Percentiles rank a stretch among this genome's conserved stretches.
Evolutionary conservation across 2,888 invertebrate genomes (phyloP).

Genomic region (Caenorhabditis wallacei): DNA sequence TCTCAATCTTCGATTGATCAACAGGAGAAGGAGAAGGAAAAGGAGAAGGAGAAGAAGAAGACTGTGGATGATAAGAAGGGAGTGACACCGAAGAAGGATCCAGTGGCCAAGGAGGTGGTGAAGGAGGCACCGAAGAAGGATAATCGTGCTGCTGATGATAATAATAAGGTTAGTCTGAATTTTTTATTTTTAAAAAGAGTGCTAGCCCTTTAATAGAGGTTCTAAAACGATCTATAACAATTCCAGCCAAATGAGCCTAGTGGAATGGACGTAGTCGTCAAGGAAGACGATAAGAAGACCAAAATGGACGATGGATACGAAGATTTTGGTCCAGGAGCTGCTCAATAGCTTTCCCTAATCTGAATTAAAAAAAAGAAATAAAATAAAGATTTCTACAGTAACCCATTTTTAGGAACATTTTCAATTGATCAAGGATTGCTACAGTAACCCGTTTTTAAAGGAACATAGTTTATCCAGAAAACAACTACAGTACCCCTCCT

Average conservation of each 20-base stretch:
- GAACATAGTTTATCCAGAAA: too few relatives aligned
- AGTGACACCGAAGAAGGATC: neutral
- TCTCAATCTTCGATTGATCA: slow-evolving; percentile 3
- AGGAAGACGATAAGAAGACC: slow-evolving; percentile 22
- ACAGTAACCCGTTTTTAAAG: too few relatives aligned
- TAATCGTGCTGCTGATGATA: neutral
- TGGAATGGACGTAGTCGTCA: slow-evolving; percentile 26
- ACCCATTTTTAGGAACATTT: too few relatives aligned
- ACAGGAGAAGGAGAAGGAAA: neutral
- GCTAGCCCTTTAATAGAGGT: too few relatives aligned
- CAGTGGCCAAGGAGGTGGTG: neutral
- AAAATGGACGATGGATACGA: slow-evolving; percentile 35
- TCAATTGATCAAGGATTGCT: too few relatives aligned
- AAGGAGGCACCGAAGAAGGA: slow-evolving; percentile 6
- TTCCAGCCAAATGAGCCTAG: slow-evolving; percentile 22
- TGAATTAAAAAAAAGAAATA: too few relatives aligned
- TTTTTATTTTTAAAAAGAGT: neutral
- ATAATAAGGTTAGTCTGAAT: neutral
- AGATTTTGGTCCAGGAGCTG: slow-evolving; percentile 19
- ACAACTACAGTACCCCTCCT: neutral
- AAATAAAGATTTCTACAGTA: too few relatives aligned
- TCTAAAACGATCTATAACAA: too few relatives aligned
- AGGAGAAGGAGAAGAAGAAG: neutral
- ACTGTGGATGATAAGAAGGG: neutral
- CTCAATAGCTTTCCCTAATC: slow-evolving; percentile 1